These are phyloP conservation scores for Cryptotermes secundus DNA, from an alignment of 1,140 invertebrate genomes.

Conservation along the genomic window DNA sequence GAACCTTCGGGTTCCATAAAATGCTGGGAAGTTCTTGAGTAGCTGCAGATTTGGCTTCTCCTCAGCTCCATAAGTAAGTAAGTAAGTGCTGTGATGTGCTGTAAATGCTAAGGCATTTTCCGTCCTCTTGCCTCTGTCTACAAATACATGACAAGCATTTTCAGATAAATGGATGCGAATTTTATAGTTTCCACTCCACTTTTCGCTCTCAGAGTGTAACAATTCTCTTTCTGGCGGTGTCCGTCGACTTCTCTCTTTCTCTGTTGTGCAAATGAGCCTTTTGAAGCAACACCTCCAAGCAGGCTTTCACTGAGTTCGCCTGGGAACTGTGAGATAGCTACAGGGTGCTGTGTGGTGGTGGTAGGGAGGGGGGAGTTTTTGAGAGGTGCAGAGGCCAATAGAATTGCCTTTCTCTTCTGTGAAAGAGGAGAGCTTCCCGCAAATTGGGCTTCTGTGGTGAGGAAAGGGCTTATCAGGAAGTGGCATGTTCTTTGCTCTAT, in stretches of 20 bases:
- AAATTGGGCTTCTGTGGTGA: constrained; percentile 23
- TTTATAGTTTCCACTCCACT: no score
- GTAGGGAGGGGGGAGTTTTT: neutral
- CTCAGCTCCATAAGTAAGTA: no score
- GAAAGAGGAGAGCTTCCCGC: neutral
- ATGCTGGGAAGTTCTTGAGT: no score
- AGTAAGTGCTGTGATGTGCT: no score
- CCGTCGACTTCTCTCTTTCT: neutral
- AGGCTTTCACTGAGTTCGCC: constrained; percentile 15
- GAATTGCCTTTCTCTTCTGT: constrained; percentile 8
- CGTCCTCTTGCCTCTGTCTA: no score
- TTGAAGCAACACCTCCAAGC: constrained; percentile 14
- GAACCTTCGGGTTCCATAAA: no score
- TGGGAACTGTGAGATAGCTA: neutral
- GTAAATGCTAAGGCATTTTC: no score
- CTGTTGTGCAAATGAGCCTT: constrained; percentile 28
- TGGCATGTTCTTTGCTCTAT: neutral
- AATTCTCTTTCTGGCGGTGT: neutral
- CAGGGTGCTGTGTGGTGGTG: no score
- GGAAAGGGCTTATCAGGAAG: constrained; percentile 22
- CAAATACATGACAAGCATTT: no score
- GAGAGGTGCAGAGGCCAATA: neutral
- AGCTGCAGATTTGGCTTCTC: no score
- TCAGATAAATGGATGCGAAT: no score
- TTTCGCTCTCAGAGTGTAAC: neutral